Evolutionary conservation across 2,888 invertebrate species (phyloP).

Genomic region (Rhynchonema sp.): DNA sequence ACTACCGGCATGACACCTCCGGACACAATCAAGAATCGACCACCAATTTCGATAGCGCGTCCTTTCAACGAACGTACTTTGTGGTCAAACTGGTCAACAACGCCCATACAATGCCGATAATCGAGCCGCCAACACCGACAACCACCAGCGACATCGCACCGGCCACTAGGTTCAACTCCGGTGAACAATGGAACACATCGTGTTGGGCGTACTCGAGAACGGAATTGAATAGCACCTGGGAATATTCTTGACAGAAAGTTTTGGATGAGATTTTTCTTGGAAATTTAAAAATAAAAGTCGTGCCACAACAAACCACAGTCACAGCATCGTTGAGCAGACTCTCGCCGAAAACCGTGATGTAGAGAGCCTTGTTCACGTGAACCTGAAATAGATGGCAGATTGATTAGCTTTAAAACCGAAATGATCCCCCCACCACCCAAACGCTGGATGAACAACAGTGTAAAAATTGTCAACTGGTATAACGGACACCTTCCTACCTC

Average conservation of each 20-base stretch:
- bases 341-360: constrained; percentile 92
- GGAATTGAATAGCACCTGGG: background rate
- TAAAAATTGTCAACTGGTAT: too few relatives aligned
- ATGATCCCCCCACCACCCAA: too few relatives aligned
- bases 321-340: constrained; percentile 88
- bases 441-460: too few relatives aligned
- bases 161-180: background rate
- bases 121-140: constrained; percentile 18
- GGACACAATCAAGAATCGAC: too few relatives aligned
- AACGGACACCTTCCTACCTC: too few relatives aligned
- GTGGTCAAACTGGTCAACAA: constrained; percentile 17
- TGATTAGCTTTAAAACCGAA: constrained; percentile 2
- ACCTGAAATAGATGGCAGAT: constrained; percentile 6
- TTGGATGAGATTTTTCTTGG: too few relatives aligned
- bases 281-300: too few relatives aligned
- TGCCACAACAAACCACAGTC: constrained; percentile 54
- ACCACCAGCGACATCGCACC: constrained; percentile 12
- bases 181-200: background rate
- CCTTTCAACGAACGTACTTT: too few relatives aligned
- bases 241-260: too few relatives aligned
- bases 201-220: background rate
- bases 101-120: constrained; percentile 21
- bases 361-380: constrained; percentile 85
- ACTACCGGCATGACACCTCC: too few relatives aligned
- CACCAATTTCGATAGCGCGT: too few relatives aligned